Base-by-base conservation (phyloP, 2,888 invertebrate species). In the Noctua janthe region DNA sequence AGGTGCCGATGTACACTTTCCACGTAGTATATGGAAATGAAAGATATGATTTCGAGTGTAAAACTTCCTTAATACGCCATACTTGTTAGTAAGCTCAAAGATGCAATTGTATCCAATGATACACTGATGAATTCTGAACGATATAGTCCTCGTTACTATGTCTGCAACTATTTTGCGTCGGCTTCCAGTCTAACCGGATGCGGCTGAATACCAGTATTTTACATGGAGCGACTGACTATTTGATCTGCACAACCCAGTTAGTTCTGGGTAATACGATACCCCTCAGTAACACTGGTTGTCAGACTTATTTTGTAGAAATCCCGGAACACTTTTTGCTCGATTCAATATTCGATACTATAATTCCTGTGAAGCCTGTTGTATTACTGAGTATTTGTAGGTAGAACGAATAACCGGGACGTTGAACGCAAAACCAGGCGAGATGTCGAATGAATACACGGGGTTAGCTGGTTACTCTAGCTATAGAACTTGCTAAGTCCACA, bases 341-440 rank as follows among this genome's bases (percentile, higher is more conserved):
- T 76, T 29, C 29, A 49, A 81, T 49, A 66, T n/a, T 23, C 4
- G 4, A n/a, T 62, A 56, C 29, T 13, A 23, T 49, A 49, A 54
- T 71, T 59, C n/a, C 7, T 20, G 47, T 23, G 17, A 85, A 72
- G 17, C 23, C 39, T 59, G 35, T 59, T 54, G 29, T 20, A 54
- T 51, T 59, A 76, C 56, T 49, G 49, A 77, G 59, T 77, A 47
- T 62, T 80, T 73, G n/a, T 66, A n/a, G n/a, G 17, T 76, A 76
- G 39, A 76, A 67, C 56, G 54, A 49, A 78, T 39, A 71, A n/a
- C 29, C 62, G 64, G 11, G 6, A 75, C 23, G 20, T 67, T 67
- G 20, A 67, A 56, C 39, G 39, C 43, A 59, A 59, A 71, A 76
- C 49, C 43, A 71, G 2, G 23, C 29, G 8, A n/a, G 17, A 54